Conservation (phyloP, 2,888 invertebrate species). For the Mythimna pallens region DNA sequence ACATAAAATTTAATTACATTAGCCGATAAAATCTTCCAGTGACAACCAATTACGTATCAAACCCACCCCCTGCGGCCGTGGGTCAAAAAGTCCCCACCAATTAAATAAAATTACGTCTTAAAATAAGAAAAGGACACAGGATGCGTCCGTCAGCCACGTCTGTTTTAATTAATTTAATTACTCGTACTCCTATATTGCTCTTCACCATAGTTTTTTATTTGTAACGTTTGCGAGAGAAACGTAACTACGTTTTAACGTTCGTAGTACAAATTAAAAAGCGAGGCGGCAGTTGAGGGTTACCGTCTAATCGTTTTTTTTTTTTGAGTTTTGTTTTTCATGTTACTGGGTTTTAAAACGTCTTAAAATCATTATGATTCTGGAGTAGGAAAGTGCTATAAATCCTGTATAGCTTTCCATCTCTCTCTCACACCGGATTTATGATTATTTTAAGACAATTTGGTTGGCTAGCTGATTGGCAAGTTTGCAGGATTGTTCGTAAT, state of each 20-base stretch:
- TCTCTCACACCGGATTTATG: no score
- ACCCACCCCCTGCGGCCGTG: constrained; percentile 41
- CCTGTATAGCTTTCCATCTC: no score
- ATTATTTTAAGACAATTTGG: no score
- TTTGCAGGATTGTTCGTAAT: no score
- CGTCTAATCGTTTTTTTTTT: constrained; percentile 19
- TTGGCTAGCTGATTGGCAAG: no score
- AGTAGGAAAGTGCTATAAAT: no score
- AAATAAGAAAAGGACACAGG: constrained; percentile 72
- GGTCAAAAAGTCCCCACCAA: constrained; percentile 57
- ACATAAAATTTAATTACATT: constrained; percentile 62
- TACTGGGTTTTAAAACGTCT: background rate
- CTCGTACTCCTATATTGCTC: constrained; percentile 63
- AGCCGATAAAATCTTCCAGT: constrained; percentile 59
- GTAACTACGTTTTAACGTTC: constrained; percentile 60
- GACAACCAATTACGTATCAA: constrained; percentile 57
- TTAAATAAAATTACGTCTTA: constrained; percentile 72
- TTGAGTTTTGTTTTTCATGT: background rate
- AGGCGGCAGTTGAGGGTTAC: constrained; percentile 41
- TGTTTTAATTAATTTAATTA: constrained; percentile 81
- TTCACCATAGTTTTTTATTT: constrained; percentile 60
- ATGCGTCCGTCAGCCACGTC: constrained; percentile 69
- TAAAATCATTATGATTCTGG: no score
- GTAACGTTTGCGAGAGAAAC: constrained; percentile 59
- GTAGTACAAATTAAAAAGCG: constrained; percentile 67